Evolutionary conservation across 2,113 vertebrate species (phyloP).

Genomic region (Felis chaus): DNA sequence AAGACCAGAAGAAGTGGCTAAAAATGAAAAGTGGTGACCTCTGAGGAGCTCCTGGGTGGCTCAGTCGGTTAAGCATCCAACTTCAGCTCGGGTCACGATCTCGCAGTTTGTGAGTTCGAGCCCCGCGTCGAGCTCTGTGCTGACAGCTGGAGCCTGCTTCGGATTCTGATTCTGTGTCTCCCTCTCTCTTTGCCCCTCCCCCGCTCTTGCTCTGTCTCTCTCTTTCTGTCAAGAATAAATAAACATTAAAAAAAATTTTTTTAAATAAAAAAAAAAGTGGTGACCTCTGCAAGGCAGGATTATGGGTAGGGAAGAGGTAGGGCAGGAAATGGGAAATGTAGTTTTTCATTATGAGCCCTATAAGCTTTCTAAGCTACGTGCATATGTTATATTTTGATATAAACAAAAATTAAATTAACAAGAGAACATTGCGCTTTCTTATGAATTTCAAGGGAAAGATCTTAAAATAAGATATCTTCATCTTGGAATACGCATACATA

Average conservation of each 20-base stretch:
- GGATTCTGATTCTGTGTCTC: too few species aligned
- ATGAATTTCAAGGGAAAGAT: not conserved
- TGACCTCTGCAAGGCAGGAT: not conserved
- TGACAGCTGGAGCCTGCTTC: too few species aligned
- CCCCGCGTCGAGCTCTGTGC: too few species aligned
- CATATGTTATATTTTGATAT: not conserved
- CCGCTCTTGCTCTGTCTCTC: too few species aligned
- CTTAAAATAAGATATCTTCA: not conserved
- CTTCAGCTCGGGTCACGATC: too few species aligned
- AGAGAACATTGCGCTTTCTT: not conserved
- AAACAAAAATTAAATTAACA: conserved; percentile 27
- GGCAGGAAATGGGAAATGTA: not conserved
- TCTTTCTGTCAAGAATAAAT: too few species aligned
- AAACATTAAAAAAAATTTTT: too few species aligned
- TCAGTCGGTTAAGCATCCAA: too few species aligned
- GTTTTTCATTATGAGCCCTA: not conserved
- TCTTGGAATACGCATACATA: not conserved
- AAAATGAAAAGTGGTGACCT: not conserved
- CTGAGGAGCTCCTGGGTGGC: not conserved
- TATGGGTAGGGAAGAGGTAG: not conserved
- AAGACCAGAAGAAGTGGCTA: conserved; percentile 8
- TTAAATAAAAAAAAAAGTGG: too few species aligned
- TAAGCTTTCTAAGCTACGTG: not conserved
- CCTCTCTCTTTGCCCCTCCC: too few species aligned
- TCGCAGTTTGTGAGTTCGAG: too few species aligned